phyloP scores from a whole-genome alignment of 2,113 vertebrate genomes.

The Pionites leucogaster region DNA sequence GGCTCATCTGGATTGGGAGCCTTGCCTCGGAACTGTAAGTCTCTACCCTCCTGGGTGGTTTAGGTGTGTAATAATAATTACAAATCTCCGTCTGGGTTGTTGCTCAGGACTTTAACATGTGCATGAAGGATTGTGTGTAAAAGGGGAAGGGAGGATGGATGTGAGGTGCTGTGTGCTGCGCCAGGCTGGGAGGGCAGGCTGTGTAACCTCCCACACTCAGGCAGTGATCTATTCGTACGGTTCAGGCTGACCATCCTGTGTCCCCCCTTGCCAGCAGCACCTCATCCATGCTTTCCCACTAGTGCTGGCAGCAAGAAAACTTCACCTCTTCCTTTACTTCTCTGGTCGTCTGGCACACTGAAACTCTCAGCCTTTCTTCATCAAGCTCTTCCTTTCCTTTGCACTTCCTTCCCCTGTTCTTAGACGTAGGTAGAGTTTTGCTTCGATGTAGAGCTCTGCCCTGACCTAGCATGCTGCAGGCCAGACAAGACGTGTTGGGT shows the following conservation, averaged over 20 bases:
- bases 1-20: neutral
- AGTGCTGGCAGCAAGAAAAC: neutral
- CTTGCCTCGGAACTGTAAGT: neutral
- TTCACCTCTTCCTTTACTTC: neutral
- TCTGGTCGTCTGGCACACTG: neutral
- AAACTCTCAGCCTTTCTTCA: neutral
- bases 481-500: neutral
- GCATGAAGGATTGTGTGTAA: rapidly evolving
- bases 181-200: neutral
- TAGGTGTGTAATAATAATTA: neutral
- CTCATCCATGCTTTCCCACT: neutral
- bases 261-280: neutral
- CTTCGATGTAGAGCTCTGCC: neutral
- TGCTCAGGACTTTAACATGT: neutral
- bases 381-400: neutral
- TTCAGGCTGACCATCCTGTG: neutral
- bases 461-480: neutral
- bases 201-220: rapidly evolving
- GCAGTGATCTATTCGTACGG: rapidly evolving
- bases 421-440: neutral
- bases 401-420: neutral
- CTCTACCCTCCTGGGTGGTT: neutral
- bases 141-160: neutral
- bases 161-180: neutral
- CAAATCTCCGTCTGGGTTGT: neutral